Conservation (phyloP, 2,888 invertebrate species). For the Chalcis sispes region DNA sequence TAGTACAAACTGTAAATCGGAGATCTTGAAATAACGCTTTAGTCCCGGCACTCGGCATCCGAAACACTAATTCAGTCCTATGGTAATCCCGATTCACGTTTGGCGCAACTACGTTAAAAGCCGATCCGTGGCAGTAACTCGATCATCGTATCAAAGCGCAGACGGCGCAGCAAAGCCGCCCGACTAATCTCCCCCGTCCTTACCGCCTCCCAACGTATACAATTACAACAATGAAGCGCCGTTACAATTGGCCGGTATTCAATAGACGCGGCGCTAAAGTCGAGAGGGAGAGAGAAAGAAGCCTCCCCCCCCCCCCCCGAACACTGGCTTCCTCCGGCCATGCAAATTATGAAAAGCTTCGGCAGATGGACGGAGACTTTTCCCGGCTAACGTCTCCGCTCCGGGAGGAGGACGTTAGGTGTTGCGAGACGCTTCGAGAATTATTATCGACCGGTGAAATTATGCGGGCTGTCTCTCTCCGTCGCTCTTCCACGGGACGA, state of each 20-base stretch:
- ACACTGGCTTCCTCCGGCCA: neutral
- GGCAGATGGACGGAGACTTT: conserved; percentile 26
- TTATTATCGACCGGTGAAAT: conserved; percentile 27
- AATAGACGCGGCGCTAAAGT: neutral
- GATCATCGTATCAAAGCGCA: conserved; percentile 42
- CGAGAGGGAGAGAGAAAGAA: conserved; percentile 14
- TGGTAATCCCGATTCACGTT: too few relatives aligned
- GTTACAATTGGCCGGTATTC: conserved; percentile 8
- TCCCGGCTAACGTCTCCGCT: conserved; percentile 4
- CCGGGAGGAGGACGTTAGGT: too few relatives aligned
- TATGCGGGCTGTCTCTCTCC: conserved; percentile 35
- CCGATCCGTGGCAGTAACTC: conserved; percentile 35
- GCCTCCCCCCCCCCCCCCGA: neutral
- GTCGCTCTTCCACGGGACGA: conserved; percentile 13
- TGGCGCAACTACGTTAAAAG: neutral
- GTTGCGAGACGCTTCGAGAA: neutral
- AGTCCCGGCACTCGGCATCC: conserved; percentile 19
- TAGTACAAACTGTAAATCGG: neutral
- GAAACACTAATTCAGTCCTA: conserved; percentile 5
- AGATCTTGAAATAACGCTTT: conserved; percentile 42
- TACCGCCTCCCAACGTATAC: neutral
- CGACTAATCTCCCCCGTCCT: conserved; percentile 25
- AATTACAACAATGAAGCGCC: conserved; percentile 30
- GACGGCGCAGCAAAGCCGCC: conserved; percentile 15
- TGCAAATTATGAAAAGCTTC: conserved; percentile 14